Evolutionary conservation across 2,113 vertebrate genomes (phyloP).

Genomic region (Coptodon rendalli): DNA sequence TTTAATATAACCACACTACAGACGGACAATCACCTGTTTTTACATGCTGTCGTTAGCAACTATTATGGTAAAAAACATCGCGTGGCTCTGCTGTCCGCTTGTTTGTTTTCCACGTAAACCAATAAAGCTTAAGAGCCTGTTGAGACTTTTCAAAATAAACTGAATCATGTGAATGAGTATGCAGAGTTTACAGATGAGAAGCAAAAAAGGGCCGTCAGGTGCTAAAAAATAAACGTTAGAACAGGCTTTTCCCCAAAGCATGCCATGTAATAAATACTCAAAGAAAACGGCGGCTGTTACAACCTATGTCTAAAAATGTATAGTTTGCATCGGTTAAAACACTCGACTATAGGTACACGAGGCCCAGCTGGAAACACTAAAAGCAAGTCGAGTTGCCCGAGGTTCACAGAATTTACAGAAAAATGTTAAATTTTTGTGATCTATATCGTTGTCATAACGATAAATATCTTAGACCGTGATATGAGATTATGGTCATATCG

Average conservation of each 20-base stretch:
- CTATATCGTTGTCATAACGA: not conserved
- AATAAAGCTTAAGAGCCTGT: not conserved
- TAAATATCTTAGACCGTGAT: not conserved
- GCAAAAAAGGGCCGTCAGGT: not conserved
- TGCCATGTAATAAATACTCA: not conserved
- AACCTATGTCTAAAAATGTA: not conserved
- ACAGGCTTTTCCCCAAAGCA: not conserved
- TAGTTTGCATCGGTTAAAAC: not conserved
- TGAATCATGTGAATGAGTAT: not conserved
- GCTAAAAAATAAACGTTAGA: not conserved
- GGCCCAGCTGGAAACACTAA: not conserved
- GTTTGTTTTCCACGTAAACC: not conserved
- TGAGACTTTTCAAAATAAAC: not conserved
- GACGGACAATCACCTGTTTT: not conserved
- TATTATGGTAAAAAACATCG: not conserved
- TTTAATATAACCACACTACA: not conserved
- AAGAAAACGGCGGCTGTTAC: not conserved
- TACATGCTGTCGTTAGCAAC: not conserved
- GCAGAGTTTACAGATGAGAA: not conserved
- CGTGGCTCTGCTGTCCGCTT: accelerated
- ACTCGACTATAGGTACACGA: accelerated
- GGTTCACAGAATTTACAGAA: not conserved
- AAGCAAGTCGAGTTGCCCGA: not conserved
- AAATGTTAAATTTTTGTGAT: accelerated
- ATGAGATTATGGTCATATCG: not conserved